phyloP scores from a whole-genome alignment of 2,797 vertebrate species.

The Periophthalmus magnuspinnatus region DNA sequence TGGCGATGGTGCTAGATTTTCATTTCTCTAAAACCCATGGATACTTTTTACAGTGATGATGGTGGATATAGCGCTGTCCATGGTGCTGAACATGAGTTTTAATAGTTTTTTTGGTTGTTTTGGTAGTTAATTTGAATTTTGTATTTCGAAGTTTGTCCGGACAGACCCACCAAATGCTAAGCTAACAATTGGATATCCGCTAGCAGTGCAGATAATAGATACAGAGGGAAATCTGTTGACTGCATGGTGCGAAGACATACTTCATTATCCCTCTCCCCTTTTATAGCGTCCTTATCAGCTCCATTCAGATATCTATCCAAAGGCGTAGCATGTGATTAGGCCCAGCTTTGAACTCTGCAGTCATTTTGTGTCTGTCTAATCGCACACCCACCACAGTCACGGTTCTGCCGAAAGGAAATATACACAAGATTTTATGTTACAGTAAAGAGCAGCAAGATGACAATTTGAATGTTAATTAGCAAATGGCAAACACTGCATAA shows the following conservation, averaged over 20 bases:
- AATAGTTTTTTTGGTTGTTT: no score
- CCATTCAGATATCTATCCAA: slow-evolving; percentile 60
- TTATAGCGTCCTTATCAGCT: slow-evolving; percentile 61
- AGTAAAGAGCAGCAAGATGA: neutral
- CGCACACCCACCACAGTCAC: slow-evolving; percentile 20
- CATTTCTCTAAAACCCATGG: no score
- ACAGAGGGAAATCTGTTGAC: slow-evolving; percentile 50
- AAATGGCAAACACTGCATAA: neutral
- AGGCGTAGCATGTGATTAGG: slow-evolving; percentile 63
- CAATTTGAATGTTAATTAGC: neutral
- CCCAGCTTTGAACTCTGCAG: slow-evolving; percentile 56
- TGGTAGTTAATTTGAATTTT: no score
- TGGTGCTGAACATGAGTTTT: neutral
- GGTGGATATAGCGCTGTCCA: neutral
- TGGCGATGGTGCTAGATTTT: no score
- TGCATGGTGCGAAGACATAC: slow-evolving; percentile 60
- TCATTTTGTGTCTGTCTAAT: slow-evolving; percentile 51
- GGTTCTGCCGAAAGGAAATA: slow-evolving; percentile 16
- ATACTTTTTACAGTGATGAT: neutral
- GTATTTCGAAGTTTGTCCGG: no score
- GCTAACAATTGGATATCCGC: neutral
- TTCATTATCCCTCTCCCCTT: slow-evolving; percentile 62
- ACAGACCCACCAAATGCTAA: neutral
- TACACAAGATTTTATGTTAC: neutral
- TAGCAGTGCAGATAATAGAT: slow-evolving; percentile 48